phyloP scores from a whole-genome alignment of 2,797 vertebrate genomes.

The Gallinago stenura region DNA sequence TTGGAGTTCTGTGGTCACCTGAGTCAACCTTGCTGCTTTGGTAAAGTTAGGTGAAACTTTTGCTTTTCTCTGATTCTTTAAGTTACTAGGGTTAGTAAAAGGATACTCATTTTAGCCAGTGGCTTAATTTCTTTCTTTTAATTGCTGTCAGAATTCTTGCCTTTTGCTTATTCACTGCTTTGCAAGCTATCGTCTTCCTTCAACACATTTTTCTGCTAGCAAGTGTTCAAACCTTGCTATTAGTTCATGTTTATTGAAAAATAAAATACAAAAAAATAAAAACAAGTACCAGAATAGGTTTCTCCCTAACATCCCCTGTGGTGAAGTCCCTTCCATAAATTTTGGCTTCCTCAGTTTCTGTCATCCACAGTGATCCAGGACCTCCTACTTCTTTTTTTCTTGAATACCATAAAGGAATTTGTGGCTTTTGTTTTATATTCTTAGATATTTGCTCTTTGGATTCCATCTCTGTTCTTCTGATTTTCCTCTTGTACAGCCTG shows the following conservation, averaged over 20 bases:
- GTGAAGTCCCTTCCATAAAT: background rate
- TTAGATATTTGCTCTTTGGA: background rate
- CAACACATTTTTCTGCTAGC: background rate
- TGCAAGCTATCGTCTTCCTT: background rate
- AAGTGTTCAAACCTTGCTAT: background rate
- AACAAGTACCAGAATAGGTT: background rate
- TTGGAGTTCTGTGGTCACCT: background rate
- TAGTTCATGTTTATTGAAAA: background rate
- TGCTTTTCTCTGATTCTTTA: background rate
- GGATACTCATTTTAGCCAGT: background rate
- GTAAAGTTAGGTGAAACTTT: background rate
- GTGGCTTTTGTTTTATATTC: conserved; percentile 10
- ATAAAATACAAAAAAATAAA: background rate
- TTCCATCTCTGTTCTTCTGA: background rate
- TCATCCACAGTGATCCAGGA: background rate
- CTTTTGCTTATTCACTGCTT: background rate
- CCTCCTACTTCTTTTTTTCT: background rate
- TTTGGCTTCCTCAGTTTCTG: conserved; percentile 1
- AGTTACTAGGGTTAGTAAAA: background rate
- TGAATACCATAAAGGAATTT: background rate
- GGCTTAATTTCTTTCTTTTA: background rate
- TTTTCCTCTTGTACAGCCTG: background rate
- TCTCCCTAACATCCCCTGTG: background rate
- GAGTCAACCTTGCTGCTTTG: background rate
- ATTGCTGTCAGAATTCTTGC: background rate